Evolutionary conservation across 2,888 invertebrate genomes (phyloP), one percentile per base, ranked within the genome.

Genomic region (Drosophila niveifrons): DNA sequence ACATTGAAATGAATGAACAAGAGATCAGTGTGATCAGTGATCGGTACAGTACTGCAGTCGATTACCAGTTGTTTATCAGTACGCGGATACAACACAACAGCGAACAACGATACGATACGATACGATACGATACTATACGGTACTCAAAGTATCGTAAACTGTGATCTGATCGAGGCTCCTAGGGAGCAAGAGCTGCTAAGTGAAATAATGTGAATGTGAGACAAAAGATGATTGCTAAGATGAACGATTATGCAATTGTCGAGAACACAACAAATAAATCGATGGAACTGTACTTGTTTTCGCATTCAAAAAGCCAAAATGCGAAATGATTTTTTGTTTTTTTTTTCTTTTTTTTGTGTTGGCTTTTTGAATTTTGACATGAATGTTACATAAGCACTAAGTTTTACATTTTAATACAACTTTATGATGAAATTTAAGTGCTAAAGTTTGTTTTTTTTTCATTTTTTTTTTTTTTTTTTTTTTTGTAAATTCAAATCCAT

Each of bases 41-140:
- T 34, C 31, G 44, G 56, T 47, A 23, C 31, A 23, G 56, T 56
- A 46, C 31, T 43, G 55, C 17, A 36, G 36, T 57, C 57, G 23
- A 46, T 70, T 64, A 15, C 43, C 17, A 44, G 52, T 36, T 41
- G 8, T 47, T 36, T 36, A 36, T 36, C n/a, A n/a, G n/a, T 36
- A 36, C 36, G 36, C 36, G 36, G 36, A n/a, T 50, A 75, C 66
- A 71, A 75, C 75, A 82, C 77, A 82, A 84, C 84, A 82, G 85
- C 85, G 77, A 82, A 79, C 85, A 79, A 82, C 82, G 71, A 41
- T 41, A 41, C 13, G 39, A 41, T 15, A 15, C 39, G 39, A 41
- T 41, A 4, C 36, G n/a, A n/a, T n/a, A n/a, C 36, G 36, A n/a
- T 31, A 7, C 28, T 4, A 31, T 31, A 4, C 11, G 11, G 11